Evolutionary conservation across 2,113 vertebrate genomes (phyloP).

Genomic region (Glaucidium brasilianum): DNA sequence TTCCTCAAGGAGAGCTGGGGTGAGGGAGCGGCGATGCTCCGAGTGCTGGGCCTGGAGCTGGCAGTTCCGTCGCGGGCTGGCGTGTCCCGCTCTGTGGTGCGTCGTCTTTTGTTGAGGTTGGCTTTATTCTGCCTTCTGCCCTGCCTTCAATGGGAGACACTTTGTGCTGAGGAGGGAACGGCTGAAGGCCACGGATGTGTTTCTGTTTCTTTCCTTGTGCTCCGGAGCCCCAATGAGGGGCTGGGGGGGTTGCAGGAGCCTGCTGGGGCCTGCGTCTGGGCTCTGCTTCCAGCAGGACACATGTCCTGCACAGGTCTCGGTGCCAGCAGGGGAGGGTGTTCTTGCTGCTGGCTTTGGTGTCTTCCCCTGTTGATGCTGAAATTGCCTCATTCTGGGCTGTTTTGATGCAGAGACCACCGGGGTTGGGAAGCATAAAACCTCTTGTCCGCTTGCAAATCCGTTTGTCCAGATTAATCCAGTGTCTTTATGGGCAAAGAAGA

Average conservation of each 20-base stretch:
- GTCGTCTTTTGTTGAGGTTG: not conserved
- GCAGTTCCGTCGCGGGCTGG: fast-evolving
- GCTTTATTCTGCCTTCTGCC: not conserved
- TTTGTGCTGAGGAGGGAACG: not conserved
- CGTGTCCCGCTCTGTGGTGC: not conserved
- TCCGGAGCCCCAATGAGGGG: not conserved
- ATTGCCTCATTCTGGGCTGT: not conserved
- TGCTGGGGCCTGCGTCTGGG: not conserved
- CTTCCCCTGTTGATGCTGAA: not conserved
- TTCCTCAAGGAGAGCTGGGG: not conserved
- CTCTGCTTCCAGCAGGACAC: not conserved
- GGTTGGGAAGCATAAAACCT: not conserved
- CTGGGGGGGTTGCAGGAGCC: not conserved
- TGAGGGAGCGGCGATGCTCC: not conserved
- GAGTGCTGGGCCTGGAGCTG: not conserved
- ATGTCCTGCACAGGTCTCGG: fast-evolving
- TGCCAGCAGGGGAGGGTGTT: not conserved
- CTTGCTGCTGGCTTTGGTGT: not conserved
- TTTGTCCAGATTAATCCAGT: fast-evolving
- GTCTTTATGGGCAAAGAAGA: not conserved
- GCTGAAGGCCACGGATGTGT: fast-evolving
- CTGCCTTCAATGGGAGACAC: not conserved
- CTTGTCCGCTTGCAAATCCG: fast-evolving
- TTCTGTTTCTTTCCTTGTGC: not conserved
- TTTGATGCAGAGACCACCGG: not conserved